Evolutionary conservation across 2,113 vertebrate genomes (phyloP), one percentile per base, ranked within the genome.

Genomic region (Pleuronectes platessa): DNA sequence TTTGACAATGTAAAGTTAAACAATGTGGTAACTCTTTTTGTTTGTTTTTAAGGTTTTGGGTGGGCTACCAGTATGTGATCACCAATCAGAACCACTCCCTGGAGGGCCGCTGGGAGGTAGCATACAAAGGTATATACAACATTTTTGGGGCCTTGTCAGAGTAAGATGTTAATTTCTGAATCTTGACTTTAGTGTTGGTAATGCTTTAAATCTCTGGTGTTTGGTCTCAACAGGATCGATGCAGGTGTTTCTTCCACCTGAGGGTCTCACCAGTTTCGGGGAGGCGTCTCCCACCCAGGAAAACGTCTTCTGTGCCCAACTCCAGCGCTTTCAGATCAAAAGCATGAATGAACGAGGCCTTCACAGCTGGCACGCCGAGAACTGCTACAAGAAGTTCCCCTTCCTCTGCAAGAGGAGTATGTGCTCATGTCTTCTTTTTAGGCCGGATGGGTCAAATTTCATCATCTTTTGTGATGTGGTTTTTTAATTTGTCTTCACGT

Each of bases 351-450:
- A 96, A 61, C 93, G 94, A 0, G 97, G 96, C 63, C 94, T 98
- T 20, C 98, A 99, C 93, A 97, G 98, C 93, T 99, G 98, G 98
- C 95, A 95, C 0, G 96, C 97, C 0, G 97, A 99, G 87, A 97
- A 97, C 96, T 99, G 98, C 95, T 95, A 97, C 15, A 95, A 97
- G 87, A 95, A 97, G 73, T 98, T 97, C 3, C 96, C 98, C 0
- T 99, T 99, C 78, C 96, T 99, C 68, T 99, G 97, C 95, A 99
- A 99, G 93, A 95, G 97, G 84, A 96, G 98, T 99, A 95, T 70
- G 97, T 87, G 47, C 31, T 56, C 55, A 13, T 61, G 62, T 21
- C 21, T 20, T 54, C 6, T 31, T 20, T 21, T 5, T 9, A 23
- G 1, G 3, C 40, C 51, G 61, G 4, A 66, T n/a, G 24, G 49